Base-by-base conservation (phyloP, 2,888 invertebrate species). In the Andrena minutula region DNA sequence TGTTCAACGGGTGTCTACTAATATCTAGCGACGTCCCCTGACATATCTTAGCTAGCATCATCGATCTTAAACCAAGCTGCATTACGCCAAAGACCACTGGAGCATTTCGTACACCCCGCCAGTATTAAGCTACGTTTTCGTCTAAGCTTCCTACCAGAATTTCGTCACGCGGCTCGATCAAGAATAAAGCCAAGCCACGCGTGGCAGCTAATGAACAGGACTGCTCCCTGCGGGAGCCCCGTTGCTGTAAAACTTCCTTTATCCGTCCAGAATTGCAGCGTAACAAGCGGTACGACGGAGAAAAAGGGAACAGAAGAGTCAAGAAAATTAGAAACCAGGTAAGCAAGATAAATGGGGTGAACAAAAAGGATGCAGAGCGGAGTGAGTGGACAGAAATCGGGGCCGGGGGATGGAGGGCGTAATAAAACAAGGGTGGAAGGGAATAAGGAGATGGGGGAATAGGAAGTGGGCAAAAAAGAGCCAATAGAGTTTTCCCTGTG, bases 401-500 rank as follows among this genome's bases (percentile, higher is more conserved):
- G 49, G 51, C 49, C 56, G 49, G n/a, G 23, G 66, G 30, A 28
- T 10, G 58, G 20, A 16, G 3, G 26, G 12, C 0, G 56, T 26
- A n/a, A 53, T 16, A 53, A 61, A 70, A 30, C 28, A 26, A 41
- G 12, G 20, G 20, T 8, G 28, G 23, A 51, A 61, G 10, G 28
- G 20, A 28, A 26, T 26, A 49, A 41, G 16, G 58, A 56, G 6
- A 41, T 41, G 41, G 32, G 20, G 23, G 51, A 10, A 5, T 26
- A 5, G 8, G 35, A 53, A 23, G 63, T 26, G 23, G 16, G 28
- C 30, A 16, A 58, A 73, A 79, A 83, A 77, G 12, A 56, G 84
- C 78, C 76, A 75, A 81, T 81, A 75, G 60, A 80, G 72, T 81
- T 76, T 80, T 75, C 75, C 71, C 51, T 75, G 84, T 88, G 83